Conservation (phyloP, 35 echinoderm and acorn worm species). For the Heliocidaris erythrogramma region DNA sequence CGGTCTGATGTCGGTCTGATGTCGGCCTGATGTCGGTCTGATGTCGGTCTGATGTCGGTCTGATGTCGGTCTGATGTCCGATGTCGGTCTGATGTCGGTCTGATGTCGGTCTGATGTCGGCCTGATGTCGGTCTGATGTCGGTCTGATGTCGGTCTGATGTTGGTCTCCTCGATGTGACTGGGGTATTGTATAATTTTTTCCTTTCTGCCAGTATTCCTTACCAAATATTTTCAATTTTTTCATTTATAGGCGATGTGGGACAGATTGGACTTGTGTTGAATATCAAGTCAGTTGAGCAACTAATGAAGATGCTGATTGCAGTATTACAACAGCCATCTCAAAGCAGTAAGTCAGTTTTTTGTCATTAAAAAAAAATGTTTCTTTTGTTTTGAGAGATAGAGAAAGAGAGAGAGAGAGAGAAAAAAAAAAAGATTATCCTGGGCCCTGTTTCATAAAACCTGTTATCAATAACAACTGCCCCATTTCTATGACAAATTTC, state of each 20-base stretch:
- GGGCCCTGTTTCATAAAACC: too few relatives aligned
- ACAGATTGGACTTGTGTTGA: constrained; percentile 31
- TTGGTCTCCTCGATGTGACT: not conserved
- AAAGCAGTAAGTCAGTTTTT: constrained; percentile 48
- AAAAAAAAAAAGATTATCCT: too few relatives aligned
- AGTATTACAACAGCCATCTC: constrained; percentile 55
- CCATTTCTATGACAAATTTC: too few relatives aligned
- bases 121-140: not conserved
- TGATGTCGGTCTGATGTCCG: not conserved
- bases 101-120: not conserved
- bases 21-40: not conserved
- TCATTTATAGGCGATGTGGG: constrained; percentile 39
- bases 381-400: too few relatives aligned
- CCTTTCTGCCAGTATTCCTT: not conserved
- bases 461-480: too few relatives aligned
- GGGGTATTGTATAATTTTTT: not conserved
- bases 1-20: too few relatives aligned
- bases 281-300: constrained; percentile 49
- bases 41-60: not conserved
- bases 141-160: too few relatives aligned
- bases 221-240: not conserved
- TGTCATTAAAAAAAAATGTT: too few relatives aligned
- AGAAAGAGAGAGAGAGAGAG: too few relatives aligned
- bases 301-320: constrained; percentile 63
- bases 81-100: not conserved